Evolutionary conservation across 2,797 vertebrate species (phyloP).

Genomic region (Balearica regulorum): DNA sequence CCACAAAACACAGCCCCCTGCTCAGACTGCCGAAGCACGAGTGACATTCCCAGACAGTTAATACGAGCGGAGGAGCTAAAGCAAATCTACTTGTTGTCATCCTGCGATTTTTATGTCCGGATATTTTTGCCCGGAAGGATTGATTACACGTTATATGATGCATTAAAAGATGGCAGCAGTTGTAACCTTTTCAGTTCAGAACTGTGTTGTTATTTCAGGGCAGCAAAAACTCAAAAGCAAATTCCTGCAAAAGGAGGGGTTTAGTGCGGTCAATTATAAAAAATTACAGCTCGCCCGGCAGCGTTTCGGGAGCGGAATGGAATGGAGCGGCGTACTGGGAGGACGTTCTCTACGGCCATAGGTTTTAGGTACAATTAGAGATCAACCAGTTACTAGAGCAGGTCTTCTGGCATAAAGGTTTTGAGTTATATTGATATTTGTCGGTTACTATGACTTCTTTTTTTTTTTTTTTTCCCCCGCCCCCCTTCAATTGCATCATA

Average conservation of each 20-base stretch:
- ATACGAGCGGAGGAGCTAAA: not conserved
- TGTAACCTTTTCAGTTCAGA: not conserved
- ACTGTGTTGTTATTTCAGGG: not conserved
- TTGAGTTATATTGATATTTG: slow-evolving; percentile 77
- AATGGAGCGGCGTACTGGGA: not conserved
- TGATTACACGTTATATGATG: accelerated
- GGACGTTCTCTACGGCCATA: not conserved
- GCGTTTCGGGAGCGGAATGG: not conserved
- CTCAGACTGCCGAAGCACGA: not conserved
- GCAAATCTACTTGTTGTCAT: not conserved
- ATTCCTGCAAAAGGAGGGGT: not conserved
- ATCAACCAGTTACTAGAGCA: not conserved
- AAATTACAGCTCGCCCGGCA: not conserved
- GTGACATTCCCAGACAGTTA: not conserved
- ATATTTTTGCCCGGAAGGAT: not conserved
- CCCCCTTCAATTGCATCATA: slow-evolving; percentile 91
- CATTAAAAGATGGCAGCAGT: not conserved
- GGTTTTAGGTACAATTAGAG: not conserved
- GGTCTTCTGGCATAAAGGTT: slow-evolving; percentile 64
- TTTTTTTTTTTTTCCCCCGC: slow-evolving; percentile 83
- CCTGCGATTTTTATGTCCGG: not conserved
- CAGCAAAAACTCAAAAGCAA: not conserved
- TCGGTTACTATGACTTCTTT: slow-evolving; percentile 92
- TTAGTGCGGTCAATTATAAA: not conserved
- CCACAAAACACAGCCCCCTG: not conserved